phyloP scores from a whole-genome alignment of 1,140 invertebrate genomes.

The Wasmannia auropunctata region DNA sequence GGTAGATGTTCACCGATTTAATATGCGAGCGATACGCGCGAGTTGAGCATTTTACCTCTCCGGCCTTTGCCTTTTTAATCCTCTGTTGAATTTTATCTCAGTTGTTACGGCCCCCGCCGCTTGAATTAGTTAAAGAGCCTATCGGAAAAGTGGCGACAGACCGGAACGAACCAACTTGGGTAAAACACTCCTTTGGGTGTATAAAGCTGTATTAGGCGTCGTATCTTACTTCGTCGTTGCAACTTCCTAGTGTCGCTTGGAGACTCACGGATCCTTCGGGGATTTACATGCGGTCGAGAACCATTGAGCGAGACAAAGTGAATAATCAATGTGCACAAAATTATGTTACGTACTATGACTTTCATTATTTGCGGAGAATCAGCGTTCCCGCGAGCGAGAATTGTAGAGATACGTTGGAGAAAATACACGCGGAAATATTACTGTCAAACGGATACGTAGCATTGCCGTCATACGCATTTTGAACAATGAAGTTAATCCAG shows the following conservation, averaged over 20 bases:
- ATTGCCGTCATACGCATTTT: constrained; percentile 9
- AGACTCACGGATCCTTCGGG: constrained; percentile 59
- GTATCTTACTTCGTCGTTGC: constrained; percentile 42
- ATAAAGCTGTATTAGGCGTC: constrained; percentile 71
- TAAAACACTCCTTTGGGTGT: constrained; percentile 73
- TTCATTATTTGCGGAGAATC: constrained; percentile 47
- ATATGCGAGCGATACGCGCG: neutral
- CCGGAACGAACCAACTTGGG: constrained; percentile 74
- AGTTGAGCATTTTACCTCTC: neutral
- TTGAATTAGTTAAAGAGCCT: constrained; percentile 78
- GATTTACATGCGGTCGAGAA: constrained; percentile 69
- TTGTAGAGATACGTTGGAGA: neutral
- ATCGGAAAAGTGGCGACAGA: constrained; percentile 76
- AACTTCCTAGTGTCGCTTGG: constrained; percentile 50
- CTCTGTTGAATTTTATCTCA: constrained; percentile 65
- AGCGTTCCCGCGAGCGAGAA: neutral
- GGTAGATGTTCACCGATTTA: constrained; percentile 16
- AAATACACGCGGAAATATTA: constrained; percentile 18
- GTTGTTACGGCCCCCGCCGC: constrained; percentile 18
- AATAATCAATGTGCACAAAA: constrained; percentile 70
- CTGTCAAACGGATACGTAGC: neutral
- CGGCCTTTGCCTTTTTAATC: constrained; percentile 65
- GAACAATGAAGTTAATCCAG: constrained; percentile 46
- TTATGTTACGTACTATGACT: constrained; percentile 60
- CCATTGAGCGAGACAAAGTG: constrained; percentile 65